Conservation (phyloP, 2,888 invertebrate genomes). For the Agrypnus murinus region DNA sequence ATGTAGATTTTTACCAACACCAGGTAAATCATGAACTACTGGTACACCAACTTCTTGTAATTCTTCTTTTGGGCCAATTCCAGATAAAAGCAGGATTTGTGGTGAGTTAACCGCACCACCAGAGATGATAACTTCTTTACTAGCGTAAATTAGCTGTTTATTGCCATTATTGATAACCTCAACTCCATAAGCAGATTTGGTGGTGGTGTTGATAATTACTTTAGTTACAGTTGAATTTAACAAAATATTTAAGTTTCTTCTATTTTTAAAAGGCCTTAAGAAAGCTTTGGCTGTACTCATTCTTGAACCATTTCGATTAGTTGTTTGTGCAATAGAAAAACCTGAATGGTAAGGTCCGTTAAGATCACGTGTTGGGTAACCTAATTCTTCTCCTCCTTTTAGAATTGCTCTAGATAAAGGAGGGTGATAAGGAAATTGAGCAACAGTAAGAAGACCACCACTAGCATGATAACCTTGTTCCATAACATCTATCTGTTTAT, state of each 20-base stretch:
- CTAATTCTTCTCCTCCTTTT: conserved; percentile 85
- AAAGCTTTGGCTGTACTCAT: conserved; percentile 88
- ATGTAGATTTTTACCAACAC: conserved; percentile 89
- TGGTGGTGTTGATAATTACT: conserved; percentile 83
- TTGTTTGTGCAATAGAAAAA: conserved; percentile 92
- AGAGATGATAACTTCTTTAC: conserved; percentile 80
- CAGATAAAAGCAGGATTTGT: conserved; percentile 92
- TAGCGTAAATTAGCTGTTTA: conserved; percentile 77
- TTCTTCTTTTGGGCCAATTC: conserved; percentile 87
- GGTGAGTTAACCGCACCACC: conserved; percentile 94
- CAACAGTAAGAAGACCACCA: conserved; percentile 86
- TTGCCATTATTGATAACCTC: conserved; percentile 78
- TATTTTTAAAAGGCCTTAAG: conserved; percentile 81
- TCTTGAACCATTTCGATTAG: conserved; percentile 88
- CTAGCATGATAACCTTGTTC: conserved; percentile 85
- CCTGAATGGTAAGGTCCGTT: conserved; percentile 89
- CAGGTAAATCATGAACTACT: conserved; percentile 82
- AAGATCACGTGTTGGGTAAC: conserved; percentile 84
- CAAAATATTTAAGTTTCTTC: conserved; percentile 88
- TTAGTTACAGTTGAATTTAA: conserved; percentile 87
- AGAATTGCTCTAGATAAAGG: conserved; percentile 86
- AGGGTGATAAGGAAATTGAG: conserved; percentile 90
- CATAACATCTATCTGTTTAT: conserved; percentile 80
- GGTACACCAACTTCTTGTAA: conserved; percentile 77
- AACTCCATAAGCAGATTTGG: conserved; percentile 85